Evolutionary conservation across 2,113 vertebrate species (phyloP).

Genomic region (Acrocephalus arundinaceus): DNA sequence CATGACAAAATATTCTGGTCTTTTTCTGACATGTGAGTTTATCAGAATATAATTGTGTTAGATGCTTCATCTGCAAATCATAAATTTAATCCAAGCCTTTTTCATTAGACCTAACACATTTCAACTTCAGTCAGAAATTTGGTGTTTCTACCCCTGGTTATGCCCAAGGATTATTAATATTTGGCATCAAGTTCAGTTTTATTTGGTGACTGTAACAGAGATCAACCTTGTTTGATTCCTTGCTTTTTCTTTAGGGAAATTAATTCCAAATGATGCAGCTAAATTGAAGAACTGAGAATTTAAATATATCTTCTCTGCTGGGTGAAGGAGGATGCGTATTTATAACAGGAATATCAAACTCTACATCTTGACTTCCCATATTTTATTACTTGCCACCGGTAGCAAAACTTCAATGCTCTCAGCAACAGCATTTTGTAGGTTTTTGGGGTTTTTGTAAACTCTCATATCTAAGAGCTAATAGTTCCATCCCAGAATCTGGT

Average conservation of each 20-base stretch:
- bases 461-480: background rate
- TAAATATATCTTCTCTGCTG: conserved; percentile 20
- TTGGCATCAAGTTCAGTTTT: conserved; percentile 36
- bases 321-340: conserved; percentile 31
- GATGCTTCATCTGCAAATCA: background rate
- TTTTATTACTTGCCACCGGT: background rate
- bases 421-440: background rate
- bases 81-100: background rate
- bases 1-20: background rate
- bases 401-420: background rate
- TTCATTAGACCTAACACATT: background rate
- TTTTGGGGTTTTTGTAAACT: background rate
- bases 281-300: conserved; percentile 37
- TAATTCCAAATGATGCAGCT: conserved; percentile 50
- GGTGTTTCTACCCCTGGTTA: conserved; percentile 3
- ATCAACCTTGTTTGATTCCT: conserved; percentile 40
- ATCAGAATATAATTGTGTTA: background rate
- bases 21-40: background rate
- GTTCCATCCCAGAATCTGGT: background rate
- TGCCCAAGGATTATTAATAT: conserved; percentile 45
- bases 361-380: background rate
- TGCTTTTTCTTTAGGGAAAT: conserved; percentile 41
- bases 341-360: background rate
- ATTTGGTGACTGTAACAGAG: conserved; percentile 31
- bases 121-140: conserved; percentile 17